phyloP scores from a whole-genome alignment of 2,797 vertebrate species.

The Diplodus sargus region DNA sequence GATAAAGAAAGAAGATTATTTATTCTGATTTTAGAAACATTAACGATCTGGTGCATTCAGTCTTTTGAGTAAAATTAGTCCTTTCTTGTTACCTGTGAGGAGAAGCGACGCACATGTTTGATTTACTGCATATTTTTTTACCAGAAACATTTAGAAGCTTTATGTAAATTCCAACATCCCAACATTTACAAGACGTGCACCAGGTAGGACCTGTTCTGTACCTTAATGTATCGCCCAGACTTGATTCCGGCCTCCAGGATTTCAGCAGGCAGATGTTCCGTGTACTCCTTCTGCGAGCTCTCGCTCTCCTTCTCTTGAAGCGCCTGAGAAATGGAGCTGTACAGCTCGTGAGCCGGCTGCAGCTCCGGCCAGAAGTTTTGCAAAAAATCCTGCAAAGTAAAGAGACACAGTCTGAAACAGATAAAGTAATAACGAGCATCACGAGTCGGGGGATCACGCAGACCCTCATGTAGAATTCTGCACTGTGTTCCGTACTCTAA shows the following conservation, averaged over 20 bases:
- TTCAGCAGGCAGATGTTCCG: slow-evolving; percentile 90
- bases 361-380: slow-evolving; percentile 93
- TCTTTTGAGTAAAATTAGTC: not conserved
- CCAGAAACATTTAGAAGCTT: not conserved
- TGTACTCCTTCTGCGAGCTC: slow-evolving; percentile 89
- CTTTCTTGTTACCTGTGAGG: too few species aligned
- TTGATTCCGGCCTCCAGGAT: slow-evolving; percentile 94
- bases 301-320: slow-evolving; percentile 88
- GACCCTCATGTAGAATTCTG: not conserved
- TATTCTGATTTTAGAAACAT: not conserved
- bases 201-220: slow-evolving; percentile 46
- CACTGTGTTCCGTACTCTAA: not conserved
- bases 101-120: too few species aligned
- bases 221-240: slow-evolving; percentile 93
- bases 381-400: slow-evolving; percentile 88
- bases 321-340: slow-evolving; percentile 89
- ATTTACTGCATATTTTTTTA: not conserved
- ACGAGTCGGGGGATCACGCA: not conserved
- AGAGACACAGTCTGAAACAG: not conserved
- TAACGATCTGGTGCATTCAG: not conserved
- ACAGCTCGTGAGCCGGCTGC: slow-evolving; percentile 89
- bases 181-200: not conserved
- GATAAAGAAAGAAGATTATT: slow-evolving; percentile 5
- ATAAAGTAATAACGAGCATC: fast-evolving
- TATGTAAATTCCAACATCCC: not conserved